Percentiles rank a stretch among this genome's conserved stretches.
phyloP scores from a whole-genome alignment of 2,888 invertebrate genomes.

The Leistus spinibarbis region DNA sequence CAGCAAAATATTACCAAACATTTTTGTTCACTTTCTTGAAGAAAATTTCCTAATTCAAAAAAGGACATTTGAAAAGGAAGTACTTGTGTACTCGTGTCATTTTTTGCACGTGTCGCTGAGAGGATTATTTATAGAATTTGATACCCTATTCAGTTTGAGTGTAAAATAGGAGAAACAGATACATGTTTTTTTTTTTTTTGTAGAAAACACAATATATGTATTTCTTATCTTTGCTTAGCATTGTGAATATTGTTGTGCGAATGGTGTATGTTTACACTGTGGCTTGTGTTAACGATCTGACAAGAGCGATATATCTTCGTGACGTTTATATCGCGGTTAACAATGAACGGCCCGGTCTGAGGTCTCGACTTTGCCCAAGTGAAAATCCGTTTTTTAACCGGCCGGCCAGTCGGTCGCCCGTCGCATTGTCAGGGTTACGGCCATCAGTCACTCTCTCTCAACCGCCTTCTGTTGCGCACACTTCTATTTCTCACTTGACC shows the following conservation, averaged over 20 bases:
- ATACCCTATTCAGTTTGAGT: too few relatives aligned
- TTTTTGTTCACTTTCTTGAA: too few relatives aligned
- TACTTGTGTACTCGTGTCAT: too few relatives aligned
- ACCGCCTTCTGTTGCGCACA: background rate
- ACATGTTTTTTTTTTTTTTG: background rate
- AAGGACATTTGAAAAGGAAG: too few relatives aligned
- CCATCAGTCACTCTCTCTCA: background rate
- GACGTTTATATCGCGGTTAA: conserved; percentile 34
- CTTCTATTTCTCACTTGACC: background rate
- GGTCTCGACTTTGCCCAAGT: background rate
- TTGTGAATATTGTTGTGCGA: background rate
- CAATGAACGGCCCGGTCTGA: conserved; percentile 8
- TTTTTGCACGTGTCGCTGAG: background rate
- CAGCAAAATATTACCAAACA: too few relatives aligned
- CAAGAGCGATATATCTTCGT: conserved; percentile 24
- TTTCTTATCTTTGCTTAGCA: too few relatives aligned
- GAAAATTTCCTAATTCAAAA: too few relatives aligned
- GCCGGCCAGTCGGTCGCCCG: background rate
- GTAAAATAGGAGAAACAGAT: background rate
- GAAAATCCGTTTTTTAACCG: conserved; percentile 8
- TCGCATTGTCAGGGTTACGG: background rate
- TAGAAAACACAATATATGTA: background rate
- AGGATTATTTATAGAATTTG: too few relatives aligned
- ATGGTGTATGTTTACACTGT: background rate
- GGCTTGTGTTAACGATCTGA: background rate